Conservation (phyloP, 1,140 invertebrate genomes). For the Campoletis sonorensis region DNA sequence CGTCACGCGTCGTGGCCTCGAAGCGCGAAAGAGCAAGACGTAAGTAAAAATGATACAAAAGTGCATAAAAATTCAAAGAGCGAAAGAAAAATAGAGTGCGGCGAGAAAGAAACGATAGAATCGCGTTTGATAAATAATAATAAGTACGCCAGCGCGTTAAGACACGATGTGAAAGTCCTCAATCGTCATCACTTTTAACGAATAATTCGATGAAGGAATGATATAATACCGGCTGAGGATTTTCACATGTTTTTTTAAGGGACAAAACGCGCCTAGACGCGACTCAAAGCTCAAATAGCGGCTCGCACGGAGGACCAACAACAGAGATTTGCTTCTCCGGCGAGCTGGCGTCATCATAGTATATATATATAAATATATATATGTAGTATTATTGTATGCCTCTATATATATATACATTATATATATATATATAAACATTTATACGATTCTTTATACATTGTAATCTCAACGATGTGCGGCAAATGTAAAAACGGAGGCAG, state of each 20-base stretch:
- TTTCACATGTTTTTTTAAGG: slow-evolving; percentile 9
- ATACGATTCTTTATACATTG: slow-evolving; percentile 73
- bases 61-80: slow-evolving; percentile 38
- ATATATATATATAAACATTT: slow-evolving; percentile 68
- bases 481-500: neutral
- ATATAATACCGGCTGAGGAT: neutral
- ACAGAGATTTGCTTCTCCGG: slow-evolving; percentile 75
- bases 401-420: too few relatives aligned
- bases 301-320: slow-evolving; percentile 76
- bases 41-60: slow-evolving; percentile 37
- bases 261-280: slow-evolving; percentile 65
- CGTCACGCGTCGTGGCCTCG: slow-evolving; percentile 33
- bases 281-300: slow-evolving; percentile 75
- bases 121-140: slow-evolving; percentile 41
- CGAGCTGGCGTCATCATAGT: slow-evolving; percentile 74
- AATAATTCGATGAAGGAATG: neutral
- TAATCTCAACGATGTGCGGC: slow-evolving; percentile 63
- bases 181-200: neutral
- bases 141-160: slow-evolving; percentile 20
- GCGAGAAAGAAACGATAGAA: slow-evolving; percentile 31
- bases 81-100: neutral
- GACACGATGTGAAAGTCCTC: neutral
- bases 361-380: slow-evolving; percentile 64
- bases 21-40: neutral
- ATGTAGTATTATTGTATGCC: neutral